These are phyloP conservation scores for Pocota personata DNA, from an alignment of 2,888 invertebrate species.

Conservation along the genomic window DNA sequence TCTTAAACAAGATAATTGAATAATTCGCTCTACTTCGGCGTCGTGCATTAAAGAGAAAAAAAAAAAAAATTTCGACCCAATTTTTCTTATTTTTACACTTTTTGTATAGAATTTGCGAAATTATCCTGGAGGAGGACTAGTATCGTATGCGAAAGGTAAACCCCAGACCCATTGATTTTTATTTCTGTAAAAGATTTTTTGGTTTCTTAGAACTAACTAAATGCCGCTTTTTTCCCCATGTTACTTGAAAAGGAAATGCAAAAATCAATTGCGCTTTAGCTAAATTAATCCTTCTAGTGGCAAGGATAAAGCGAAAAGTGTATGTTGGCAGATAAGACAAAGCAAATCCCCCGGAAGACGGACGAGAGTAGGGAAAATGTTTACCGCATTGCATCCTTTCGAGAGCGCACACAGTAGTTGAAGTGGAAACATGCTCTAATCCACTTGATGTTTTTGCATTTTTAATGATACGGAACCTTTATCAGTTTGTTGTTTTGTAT, in stretches of 20 bases:
- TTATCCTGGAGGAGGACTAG: conserved; percentile 10
- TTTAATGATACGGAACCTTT: conserved; percentile 26
- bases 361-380: conserved; percentile 11
- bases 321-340: conserved; percentile 32
- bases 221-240: neutral
- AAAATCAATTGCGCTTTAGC: conserved; percentile 55
- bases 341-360: conserved; percentile 40
- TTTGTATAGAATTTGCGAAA: neutral
- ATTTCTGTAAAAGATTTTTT: neutral
- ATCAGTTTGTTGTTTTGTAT: neutral
- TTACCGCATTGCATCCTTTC: conserved; percentile 45
- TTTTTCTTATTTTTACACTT: neutral
- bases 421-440: conserved; percentile 31
- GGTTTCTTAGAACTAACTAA: neutral
- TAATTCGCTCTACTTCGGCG: neutral
- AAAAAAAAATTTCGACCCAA: neutral
- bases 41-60: neutral
- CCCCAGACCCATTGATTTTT: conserved; percentile 44
- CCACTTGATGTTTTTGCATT: conserved; percentile 62
- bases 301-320: neutral
- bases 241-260: neutral
- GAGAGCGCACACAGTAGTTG: neutral
- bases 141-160: conserved; percentile 38
- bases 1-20: neutral
- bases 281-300: conserved; percentile 33